These are phyloP conservation scores for Liparis tanakae DNA, from an alignment of 2,797 vertebrate species.

Conservation along the genomic window DNA sequence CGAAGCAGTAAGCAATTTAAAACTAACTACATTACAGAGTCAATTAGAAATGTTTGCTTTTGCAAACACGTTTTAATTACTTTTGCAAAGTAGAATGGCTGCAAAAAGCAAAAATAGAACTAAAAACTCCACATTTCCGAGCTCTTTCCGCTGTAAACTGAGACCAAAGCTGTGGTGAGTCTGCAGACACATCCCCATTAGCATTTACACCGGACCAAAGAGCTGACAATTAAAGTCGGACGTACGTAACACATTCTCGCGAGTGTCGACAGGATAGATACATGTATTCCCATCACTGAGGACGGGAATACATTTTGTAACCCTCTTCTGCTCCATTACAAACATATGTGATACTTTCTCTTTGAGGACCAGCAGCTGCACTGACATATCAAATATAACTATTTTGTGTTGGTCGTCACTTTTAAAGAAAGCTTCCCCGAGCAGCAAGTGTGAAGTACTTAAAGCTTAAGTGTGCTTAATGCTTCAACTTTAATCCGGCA, in stretches of 20 bases:
- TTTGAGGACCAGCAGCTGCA: constrained; percentile 30
- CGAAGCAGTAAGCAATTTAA: background rate
- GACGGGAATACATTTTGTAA: background rate
- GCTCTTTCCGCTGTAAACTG: background rate
- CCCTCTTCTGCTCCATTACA: constrained; percentile 26
- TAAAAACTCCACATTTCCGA: constrained; percentile 2
- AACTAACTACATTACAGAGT: constrained; percentile 7
- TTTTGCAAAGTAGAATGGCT: background rate
- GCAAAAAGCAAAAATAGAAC: background rate
- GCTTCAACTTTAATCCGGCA: constrained; percentile 62
- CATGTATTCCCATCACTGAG: constrained; percentile 15
- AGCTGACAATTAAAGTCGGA: constrained; percentile 1
- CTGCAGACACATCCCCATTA: background rate
- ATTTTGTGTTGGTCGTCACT: constrained; percentile 39
- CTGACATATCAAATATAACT: constrained; percentile 51
- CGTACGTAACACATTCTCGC: constrained; percentile 10
- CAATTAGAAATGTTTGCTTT: constrained; percentile 23
- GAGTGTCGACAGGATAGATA: constrained; percentile 23
- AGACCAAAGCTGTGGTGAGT: background rate
- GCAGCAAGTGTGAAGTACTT: constrained; percentile 60
- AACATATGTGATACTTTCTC: constrained; percentile 22
- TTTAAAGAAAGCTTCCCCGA: constrained; percentile 57
- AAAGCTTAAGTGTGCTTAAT: constrained; percentile 64
- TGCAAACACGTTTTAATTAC: constrained; percentile 29
- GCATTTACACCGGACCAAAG: background rate